These are phyloP conservation scores for Serrognathus titanus DNA, from an alignment of 2,888 invertebrate species.

Conservation along the genomic window DNA sequence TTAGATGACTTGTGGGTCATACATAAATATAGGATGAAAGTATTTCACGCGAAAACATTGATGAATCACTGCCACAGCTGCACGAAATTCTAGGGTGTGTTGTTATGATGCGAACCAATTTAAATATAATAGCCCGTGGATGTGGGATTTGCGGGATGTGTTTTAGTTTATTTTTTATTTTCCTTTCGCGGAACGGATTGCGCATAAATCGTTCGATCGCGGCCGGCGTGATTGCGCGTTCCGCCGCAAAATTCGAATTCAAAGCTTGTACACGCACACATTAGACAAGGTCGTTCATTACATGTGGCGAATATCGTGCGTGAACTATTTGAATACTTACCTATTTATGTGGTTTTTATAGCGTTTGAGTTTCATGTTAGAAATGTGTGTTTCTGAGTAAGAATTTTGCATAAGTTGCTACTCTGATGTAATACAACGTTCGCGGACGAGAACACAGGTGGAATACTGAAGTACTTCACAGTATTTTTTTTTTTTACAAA, in stretches of 20 bases:
- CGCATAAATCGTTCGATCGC: not conserved
- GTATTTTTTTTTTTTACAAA: too few species aligned
- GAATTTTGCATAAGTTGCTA: too few species aligned
- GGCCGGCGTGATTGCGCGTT: too few species aligned
- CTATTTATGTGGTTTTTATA: too few species aligned
- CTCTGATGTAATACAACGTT: too few species aligned
- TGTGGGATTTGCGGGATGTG: not conserved
- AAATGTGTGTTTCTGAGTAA: too few species aligned
- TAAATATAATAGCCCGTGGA: slow-evolving; percentile 15
- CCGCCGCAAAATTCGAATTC: too few species aligned
- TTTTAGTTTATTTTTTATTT: not conserved
- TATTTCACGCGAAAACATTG: not conserved
- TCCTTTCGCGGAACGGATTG: not conserved
- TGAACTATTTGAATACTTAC: not conserved
- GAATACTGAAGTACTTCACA: too few species aligned
- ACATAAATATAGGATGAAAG: not conserved
- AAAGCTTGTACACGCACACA: too few species aligned
- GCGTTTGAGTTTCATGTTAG: too few species aligned
- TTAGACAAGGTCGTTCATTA: not conserved
- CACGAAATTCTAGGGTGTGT: slow-evolving; percentile 12
- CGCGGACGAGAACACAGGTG: too few species aligned
- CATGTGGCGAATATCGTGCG: not conserved
- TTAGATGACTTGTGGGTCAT: too few species aligned
- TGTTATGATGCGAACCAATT: slow-evolving; percentile 14
- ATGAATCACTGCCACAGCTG: slow-evolving; percentile 10